Evolutionary conservation across 2,797 vertebrate species (phyloP).

Genomic region (Melanotaenia parkinsoni): DNA sequence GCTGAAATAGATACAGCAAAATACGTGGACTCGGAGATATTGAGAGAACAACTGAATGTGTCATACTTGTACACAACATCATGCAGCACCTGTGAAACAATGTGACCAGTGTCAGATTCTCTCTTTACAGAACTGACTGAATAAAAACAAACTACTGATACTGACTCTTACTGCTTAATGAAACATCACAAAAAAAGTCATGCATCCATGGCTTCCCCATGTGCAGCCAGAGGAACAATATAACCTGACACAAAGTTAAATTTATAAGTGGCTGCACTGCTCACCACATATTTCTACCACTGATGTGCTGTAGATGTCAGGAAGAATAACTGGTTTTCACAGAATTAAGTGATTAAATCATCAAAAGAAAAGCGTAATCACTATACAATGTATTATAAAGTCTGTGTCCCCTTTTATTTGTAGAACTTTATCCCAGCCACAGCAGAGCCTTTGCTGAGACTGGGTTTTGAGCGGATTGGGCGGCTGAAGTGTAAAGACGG

Average conservation of each 20-base stretch:
- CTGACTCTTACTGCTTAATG: neutral
- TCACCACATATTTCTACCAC: neutral
- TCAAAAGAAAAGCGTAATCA: slow-evolving; percentile 1
- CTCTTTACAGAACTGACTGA: neutral
- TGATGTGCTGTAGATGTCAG: neutral
- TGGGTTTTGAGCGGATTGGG: slow-evolving; percentile 90
- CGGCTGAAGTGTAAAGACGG: slow-evolving; percentile 91
- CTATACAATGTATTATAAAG: neutral
- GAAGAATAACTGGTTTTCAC: neutral
- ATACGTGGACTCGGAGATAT: neutral
- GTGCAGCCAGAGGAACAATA: neutral
- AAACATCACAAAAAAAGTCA: neutral
- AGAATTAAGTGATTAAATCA: slow-evolving; percentile 11
- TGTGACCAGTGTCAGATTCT: neutral
- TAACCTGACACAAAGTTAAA: neutral
- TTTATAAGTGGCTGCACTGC: neutral
- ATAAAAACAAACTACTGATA: neutral
- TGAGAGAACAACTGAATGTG: slow-evolving; percentile 1
- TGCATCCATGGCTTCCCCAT: neutral
- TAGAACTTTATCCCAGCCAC: slow-evolving; percentile 86
- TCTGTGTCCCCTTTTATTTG: neutral
- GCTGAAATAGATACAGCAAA: slow-evolving; percentile 8
- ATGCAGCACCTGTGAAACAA: neutral
- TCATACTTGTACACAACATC: neutral
- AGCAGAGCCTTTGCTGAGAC: slow-evolving; percentile 87